Conservation (phyloP, 2,888 invertebrate genomes). For the Heliconius ismenius region DNA sequence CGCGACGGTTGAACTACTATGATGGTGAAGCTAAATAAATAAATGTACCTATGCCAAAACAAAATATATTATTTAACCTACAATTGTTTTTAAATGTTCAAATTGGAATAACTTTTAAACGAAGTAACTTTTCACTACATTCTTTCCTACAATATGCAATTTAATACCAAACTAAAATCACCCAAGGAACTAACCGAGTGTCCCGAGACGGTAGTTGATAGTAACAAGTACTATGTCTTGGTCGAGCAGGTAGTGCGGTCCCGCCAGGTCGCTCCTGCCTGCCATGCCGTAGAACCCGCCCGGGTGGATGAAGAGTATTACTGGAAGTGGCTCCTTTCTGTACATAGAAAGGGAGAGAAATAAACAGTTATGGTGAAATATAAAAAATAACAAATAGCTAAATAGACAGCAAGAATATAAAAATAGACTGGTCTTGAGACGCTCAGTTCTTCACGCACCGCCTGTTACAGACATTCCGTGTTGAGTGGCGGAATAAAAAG, state of each 20-base stretch:
- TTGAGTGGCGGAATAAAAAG: no score
- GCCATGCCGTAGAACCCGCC: constrained; percentile 83
- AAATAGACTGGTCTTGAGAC: no score
- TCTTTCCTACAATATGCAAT: neutral
- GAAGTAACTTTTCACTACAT: neutral
- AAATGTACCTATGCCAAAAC: no score
- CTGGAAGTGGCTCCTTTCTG: constrained; percentile 65
- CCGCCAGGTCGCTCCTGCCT: constrained; percentile 75
- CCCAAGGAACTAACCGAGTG: constrained; percentile 54
- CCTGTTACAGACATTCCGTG: no score
- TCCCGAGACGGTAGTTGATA: constrained; percentile 81
- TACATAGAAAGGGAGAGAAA: neutral
- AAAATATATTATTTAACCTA: no score
- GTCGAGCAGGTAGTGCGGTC: constrained; percentile 83
- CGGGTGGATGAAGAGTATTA: constrained; percentile 84
- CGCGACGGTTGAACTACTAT: no score
- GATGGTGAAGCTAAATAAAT: no score
- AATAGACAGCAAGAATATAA: no score
- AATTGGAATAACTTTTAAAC: no score
- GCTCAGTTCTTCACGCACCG: no score
- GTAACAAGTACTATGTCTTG: constrained; percentile 83
- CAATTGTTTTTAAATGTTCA: no score
- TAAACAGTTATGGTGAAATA: neutral
- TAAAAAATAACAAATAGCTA: no score
- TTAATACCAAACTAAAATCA: neutral